Evolutionary conservation across 1,140 invertebrate species (phyloP), one percentile per base, ranked within the genome.

Genomic region (Cydia splendana): DNA sequence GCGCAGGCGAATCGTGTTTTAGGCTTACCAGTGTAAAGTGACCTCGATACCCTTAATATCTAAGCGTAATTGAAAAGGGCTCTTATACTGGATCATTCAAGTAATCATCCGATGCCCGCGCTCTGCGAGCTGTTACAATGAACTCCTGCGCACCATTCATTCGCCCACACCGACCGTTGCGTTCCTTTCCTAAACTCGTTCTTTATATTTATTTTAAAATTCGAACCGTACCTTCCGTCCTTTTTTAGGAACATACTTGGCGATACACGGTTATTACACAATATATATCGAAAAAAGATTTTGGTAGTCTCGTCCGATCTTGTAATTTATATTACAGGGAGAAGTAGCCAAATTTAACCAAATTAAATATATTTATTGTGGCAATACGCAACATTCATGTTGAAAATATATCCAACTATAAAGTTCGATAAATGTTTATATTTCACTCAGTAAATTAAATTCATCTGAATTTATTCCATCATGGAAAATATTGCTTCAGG

Each of bases 141-240:
- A 24, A 75, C 75, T 81, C 85, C 79, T 81, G 88, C 84, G 82
- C 76, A 80, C 75, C 85, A 88, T 89, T 90, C 85, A 86, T 86
- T 82, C 88, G 87, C 89, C 89, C 87, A 92, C 90, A 62, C 57
- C 57, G 83, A 78, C 57, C 78, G 83, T 24, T 74, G 73, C 28
- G 42, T 48, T 74, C 42, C n/a, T 75, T 78, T 78, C 53, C 38
- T 24, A 76, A 76, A 79, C 62, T 62, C 38, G 38, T 65, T 65
- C 45, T 53, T 51, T 20, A 74, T 48, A 75, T 75, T 75, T 51
- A 75, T 75, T 75, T 75, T 28, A 75, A 75, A 75, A 74, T 45
- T 42, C 13, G 38, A 74, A 74, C 42, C 20, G n/a, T 48, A 53
- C 34, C 73, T 71, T 71, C n/a, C 42, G 57, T 62, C 57, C 57